phyloP scores from a whole-genome alignment of 2,797 vertebrate species.

The Pteronotus mesoamericanus region DNA sequence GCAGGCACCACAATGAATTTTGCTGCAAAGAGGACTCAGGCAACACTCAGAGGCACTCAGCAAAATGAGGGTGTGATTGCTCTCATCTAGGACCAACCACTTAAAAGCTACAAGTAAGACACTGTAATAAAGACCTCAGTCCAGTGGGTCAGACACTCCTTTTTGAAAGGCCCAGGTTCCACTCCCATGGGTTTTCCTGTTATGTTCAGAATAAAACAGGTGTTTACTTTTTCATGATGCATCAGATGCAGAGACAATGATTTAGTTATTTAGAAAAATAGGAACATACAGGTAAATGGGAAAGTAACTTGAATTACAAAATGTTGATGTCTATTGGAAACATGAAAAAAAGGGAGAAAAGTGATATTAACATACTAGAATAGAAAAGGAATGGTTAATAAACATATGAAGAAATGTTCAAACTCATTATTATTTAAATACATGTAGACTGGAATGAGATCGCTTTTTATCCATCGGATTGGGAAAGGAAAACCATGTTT shows the following conservation, averaged over 20 bases:
- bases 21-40: background rate
- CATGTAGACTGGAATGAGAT: background rate
- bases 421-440: background rate
- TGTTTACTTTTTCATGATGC: background rate
- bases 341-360: background rate
- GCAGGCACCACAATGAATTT: background rate
- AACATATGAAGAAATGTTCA: background rate
- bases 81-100: background rate
- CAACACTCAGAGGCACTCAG: background rate
- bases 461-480: background rate
- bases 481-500: background rate
- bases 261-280: background rate
- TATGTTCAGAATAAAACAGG: background rate
- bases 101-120: background rate
- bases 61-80: background rate
- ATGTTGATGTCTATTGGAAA: background rate
- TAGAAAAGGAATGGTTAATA: background rate
- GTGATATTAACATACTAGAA: background rate
- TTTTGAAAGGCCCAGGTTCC: background rate
- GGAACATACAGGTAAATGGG: background rate
- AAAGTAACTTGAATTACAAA: background rate
- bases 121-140: rapidly evolving
- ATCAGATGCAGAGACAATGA: background rate
- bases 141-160: background rate
- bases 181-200: background rate